A percentile compares a stretch with the other conserved stretches of the same genome.
Evolutionary conservation across 2,888 invertebrate genomes (phyloP).

Genomic region (Dicyrtoma fusca): DNA sequence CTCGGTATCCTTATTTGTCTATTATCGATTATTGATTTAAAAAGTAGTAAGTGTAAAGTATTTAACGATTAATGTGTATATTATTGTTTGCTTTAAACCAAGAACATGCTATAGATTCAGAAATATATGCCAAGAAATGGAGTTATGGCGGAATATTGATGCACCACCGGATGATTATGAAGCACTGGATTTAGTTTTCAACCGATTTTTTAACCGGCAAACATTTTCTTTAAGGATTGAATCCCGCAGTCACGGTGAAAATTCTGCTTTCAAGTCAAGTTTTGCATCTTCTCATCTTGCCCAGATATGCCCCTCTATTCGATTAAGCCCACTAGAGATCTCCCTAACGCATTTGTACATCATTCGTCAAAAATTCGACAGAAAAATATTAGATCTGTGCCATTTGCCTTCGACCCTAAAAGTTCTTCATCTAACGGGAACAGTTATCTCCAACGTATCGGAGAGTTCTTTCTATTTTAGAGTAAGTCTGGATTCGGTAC

Average conservation of each 20-base stretch:
- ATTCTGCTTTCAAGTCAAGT: conserved; percentile 48
- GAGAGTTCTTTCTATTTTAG: conserved; percentile 50
- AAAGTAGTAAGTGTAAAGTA: not conserved
- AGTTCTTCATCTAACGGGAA: conserved; percentile 49
- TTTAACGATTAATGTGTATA: not conserved
- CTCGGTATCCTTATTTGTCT: not conserved
- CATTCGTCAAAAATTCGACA: conserved; percentile 47
- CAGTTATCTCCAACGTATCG: conserved; percentile 42
- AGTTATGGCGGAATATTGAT: conserved; percentile 49
- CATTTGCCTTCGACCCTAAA: conserved; percentile 47
- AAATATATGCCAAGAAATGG: conserved; percentile 46
- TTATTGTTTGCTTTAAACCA: not conserved
- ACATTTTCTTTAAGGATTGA: conserved; percentile 44
- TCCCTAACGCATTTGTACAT: conserved; percentile 47
- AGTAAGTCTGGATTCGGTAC: conserved; percentile 19
- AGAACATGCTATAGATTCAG: conserved; percentile 49
- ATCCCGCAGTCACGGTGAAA: conserved; percentile 42
- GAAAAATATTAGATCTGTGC: conserved; percentile 40
- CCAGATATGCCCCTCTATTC: conserved; percentile 10
- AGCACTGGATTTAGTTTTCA: conserved; percentile 40
- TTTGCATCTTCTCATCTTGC: conserved; percentile 45
- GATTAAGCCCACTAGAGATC: not conserved
- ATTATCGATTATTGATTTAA: not conserved
- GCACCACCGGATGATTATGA: conserved; percentile 47
- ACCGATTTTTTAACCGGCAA: conserved; percentile 36